Evolutionary conservation across 1,140 invertebrate genomes (phyloP), one percentile per base, ranked within the genome.

Genomic region (Wasmannia auropunctata): DNA sequence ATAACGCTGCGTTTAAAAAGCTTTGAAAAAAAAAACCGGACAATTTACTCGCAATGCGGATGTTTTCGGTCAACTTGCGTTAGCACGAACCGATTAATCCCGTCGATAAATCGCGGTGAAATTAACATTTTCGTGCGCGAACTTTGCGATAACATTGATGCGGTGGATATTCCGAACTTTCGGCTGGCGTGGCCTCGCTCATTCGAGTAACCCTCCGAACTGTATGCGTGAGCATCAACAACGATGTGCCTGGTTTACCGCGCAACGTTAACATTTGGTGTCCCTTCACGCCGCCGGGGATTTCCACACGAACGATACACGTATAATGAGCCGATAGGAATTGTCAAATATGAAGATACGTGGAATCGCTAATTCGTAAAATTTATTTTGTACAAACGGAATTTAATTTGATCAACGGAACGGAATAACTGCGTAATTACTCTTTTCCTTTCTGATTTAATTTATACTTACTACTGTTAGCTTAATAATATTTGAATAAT

Each of bases 141-240:
- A 83, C 67, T 74, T 72, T 8, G 51, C 54, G 67, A 83, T 74
- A 74, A 83, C 54, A 58, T 81, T 72, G 25, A 72, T 58, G 67
- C 51, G 25, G 65, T 14, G 22, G 25, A 62, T 31, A 76, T 19
- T 16, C 10, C 25, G 34, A 81, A 81, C 49, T 81, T 81, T 81
- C 34, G 11, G 19, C 6, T 43, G n/a, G 31, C 79, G 31, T 19
- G 28, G 11, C 1, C 8, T 34, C 8, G 51, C 34, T 58, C 49
- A 22, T n/a, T n/a, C n/a, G n/a, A n/a, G n/a, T 31, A 72, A 65
- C 63, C 74, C 51, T 58, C 51, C n/a, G 51, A 46, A 49, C 43
- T 72, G 16, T 83, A 34, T 74, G 37, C 37, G 19, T 14, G 49
- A 70, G 19, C 67, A 72, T 72, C 43, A 14, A 37, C 76, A 31